Conservation (phyloP, 2,797 vertebrate genomes). For the Glyptemys insculpta region DNA sequence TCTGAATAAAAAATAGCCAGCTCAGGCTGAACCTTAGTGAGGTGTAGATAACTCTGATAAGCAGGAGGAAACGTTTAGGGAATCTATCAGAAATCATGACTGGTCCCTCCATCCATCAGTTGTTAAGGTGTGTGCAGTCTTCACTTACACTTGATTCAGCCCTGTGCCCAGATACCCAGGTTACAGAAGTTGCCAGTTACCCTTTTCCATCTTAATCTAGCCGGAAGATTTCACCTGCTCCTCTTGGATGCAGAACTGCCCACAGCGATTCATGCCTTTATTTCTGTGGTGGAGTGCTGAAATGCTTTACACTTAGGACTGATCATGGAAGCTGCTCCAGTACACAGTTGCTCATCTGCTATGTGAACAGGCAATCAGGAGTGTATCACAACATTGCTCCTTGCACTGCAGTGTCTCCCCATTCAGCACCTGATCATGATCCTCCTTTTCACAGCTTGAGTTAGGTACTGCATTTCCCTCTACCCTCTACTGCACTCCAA, state of each 20-base stretch:
- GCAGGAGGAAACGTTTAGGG: conserved; percentile 50
- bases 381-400: background rate
- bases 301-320: background rate
- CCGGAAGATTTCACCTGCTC: background rate
- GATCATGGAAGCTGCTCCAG: background rate
- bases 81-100: conserved; percentile 56
- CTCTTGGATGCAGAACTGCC: background rate
- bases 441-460: background rate
- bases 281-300: background rate
- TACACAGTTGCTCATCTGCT: background rate
- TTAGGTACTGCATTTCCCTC: background rate
- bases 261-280: background rate
- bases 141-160: background rate
- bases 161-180: background rate
- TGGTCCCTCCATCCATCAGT: conserved; percentile 49
- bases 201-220: background rate
- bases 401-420: background rate
- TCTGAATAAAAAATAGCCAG: conserved; percentile 41
- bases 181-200: background rate
- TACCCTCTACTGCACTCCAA: background rate
- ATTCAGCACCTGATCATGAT: background rate
- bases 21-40: conserved; percentile 51
- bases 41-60: conserved; percentile 48
- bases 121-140: conserved; percentile 52
- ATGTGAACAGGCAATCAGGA: conserved; percentile 8